phyloP scores from a whole-genome alignment of 2,888 invertebrate species.

The Luperina nickerlii region DNA sequence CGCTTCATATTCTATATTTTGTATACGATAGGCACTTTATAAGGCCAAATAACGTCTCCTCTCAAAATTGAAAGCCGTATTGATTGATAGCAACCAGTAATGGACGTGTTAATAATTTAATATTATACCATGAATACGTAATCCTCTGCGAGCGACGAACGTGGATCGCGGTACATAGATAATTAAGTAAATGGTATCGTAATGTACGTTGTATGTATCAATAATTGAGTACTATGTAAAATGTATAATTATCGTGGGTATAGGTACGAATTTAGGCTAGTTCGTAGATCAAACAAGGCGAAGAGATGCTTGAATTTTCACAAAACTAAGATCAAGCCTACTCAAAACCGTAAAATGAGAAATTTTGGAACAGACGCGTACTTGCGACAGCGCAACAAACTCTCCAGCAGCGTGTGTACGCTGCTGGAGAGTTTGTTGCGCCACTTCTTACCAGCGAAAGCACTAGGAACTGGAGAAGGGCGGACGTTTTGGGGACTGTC shows the following conservation, averaged over 20 bases:
- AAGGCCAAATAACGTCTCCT: conserved; percentile 1
- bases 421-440: too few species aligned
- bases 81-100: conserved; percentile 63
- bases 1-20: background rate
- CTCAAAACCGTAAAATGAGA: background rate
- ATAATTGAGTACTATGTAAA: conserved; percentile 23
- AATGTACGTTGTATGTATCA: conserved; percentile 37
- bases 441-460: too few species aligned
- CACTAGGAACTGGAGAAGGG: too few species aligned
- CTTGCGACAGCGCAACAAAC: background rate
- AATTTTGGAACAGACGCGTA: background rate
- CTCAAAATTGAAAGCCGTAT: conserved; percentile 56
- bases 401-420: too few species aligned
- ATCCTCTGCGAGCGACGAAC: conserved; percentile 62
- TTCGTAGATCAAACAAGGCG: background rate
- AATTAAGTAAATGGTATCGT: conserved; percentile 53
- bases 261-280: background rate
- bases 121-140: conserved; percentile 66
- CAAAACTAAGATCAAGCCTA: background rate
- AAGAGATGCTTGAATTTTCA: background rate
- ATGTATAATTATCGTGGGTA: background rate
- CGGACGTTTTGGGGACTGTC: background rate
- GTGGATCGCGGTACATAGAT: conserved; percentile 56
- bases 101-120: conserved; percentile 70
- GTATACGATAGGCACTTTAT: background rate